These are phyloP conservation scores for Schizotus pectinicornis DNA, from an alignment of 2,888 invertebrate species.

Conservation along the genomic window DNA sequence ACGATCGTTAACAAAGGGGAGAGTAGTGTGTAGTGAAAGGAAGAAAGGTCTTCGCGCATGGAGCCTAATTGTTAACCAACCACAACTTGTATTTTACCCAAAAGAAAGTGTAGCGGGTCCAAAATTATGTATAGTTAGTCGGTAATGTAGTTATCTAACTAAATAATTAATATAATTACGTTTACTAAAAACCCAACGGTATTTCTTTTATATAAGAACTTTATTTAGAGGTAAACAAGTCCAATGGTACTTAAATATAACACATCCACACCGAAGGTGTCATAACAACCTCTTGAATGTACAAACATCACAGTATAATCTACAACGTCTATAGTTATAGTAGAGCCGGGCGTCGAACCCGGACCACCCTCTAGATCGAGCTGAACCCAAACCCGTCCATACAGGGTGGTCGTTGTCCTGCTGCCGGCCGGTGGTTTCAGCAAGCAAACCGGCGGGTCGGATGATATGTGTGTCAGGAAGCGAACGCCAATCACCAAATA, in stretches of 20 bases:
- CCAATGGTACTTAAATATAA: slow-evolving; percentile 8
- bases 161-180: slow-evolving; percentile 12
- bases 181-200: slow-evolving; percentile 1
- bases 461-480: slow-evolving; percentile 17
- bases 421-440: too few species aligned
- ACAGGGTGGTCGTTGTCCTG: too few species aligned
- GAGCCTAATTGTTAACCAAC: slow-evolving; percentile 5
- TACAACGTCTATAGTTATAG: slow-evolving; percentile 5
- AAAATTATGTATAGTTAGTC: slow-evolving; percentile 35
- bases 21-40: slow-evolving; percentile 61
- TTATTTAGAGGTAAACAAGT: slow-evolving; percentile 19
- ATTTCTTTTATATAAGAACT: slow-evolving; percentile 3
- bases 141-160: slow-evolving; percentile 11
- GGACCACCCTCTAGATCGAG: too few species aligned
- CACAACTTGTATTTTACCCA: slow-evolving; percentile 13
- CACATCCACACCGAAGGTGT: slow-evolving; percentile 32
- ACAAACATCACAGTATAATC: slow-evolving; percentile 40
- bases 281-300: slow-evolving; percentile 44
- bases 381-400: too few species aligned
- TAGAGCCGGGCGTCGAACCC: neutral
- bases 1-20: slow-evolving; percentile 57
- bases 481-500: slow-evolving; percentile 43
- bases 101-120: slow-evolving; percentile 38
- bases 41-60: neutral
- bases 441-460: neutral